These are phyloP conservation scores for Neuroterus valhalla DNA, from an alignment of 1,140 invertebrate species.

Conservation along the genomic window DNA sequence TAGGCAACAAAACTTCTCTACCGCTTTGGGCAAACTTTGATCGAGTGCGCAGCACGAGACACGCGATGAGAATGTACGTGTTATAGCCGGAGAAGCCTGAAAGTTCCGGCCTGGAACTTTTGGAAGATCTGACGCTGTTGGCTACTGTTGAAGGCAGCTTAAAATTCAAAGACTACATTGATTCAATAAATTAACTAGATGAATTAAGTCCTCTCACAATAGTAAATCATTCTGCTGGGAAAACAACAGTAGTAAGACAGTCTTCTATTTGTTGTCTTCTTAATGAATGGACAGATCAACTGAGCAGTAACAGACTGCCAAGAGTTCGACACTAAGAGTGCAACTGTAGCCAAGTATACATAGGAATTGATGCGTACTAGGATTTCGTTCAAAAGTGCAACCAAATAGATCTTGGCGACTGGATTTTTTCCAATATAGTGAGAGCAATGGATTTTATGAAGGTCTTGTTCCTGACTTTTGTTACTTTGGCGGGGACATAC, in stretches of 20 bases:
- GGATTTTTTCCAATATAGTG: neutral
- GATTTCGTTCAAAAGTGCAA: neutral
- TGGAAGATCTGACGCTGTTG: no score
- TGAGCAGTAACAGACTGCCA: neutral
- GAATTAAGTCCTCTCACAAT: neutral
- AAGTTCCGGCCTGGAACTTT: slow-evolving; percentile 25
- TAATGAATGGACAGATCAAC: neutral
- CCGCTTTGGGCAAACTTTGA: no score
- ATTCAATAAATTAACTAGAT: neutral
- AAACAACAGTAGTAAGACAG: neutral
- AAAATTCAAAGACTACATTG: neutral
- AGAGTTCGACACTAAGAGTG: neutral
- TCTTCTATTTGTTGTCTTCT: neutral
- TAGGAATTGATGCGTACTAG: neutral
- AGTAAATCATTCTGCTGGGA: neutral
- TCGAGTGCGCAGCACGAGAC: no score
- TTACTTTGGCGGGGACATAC: neutral
- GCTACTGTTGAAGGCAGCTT: neutral
- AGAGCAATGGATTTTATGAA: neutral
- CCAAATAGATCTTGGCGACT: neutral
- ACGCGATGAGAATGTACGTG: no score
- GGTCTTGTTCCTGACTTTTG: neutral
- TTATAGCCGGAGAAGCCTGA: neutral
- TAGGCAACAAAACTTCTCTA: no score
- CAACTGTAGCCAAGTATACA: neutral